These are phyloP conservation scores for Sinopyrophorus schimmeli DNA, from an alignment of 2,888 invertebrate species.

Conservation along the genomic window DNA sequence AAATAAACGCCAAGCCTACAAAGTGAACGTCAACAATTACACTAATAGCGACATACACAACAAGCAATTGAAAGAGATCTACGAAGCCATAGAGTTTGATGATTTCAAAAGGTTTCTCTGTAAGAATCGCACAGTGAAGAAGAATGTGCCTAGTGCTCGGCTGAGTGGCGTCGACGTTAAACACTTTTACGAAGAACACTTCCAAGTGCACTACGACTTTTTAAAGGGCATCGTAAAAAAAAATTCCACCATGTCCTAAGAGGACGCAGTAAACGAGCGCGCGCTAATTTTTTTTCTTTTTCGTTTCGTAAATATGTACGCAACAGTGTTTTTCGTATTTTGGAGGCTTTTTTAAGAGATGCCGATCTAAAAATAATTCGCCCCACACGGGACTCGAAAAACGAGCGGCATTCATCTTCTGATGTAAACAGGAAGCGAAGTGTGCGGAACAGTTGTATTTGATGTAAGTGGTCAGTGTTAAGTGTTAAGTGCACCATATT, in stretches of 20 bases:
- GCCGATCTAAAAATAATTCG: conserved; percentile 8
- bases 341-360: no score
- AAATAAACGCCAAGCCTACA: conserved; percentile 19
- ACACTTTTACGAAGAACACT: conserved; percentile 35
- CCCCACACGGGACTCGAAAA: neutral
- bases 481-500: conserved; percentile 23
- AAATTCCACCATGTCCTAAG: conserved; percentile 7
- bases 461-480: conserved; percentile 12
- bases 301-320: neutral
- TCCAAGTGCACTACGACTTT: conserved; percentile 25
- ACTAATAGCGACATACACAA: conserved; percentile 40
- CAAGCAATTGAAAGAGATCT: conserved; percentile 57
- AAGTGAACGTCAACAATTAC: conserved; percentile 48
- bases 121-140: conserved; percentile 15
- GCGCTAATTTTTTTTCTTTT: conserved; percentile 5
- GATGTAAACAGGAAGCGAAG: conserved; percentile 5
- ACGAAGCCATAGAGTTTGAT: conserved; percentile 63
- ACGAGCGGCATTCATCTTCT: neutral
- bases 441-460: neutral
- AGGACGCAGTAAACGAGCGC: neutral
- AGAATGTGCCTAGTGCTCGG: conserved; percentile 12
- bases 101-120: conserved; percentile 67
- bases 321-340: no score
- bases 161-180: conserved; percentile 19
- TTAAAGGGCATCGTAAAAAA: conserved; percentile 19